Base-by-base conservation (phyloP, 2,113 vertebrate genomes). In the Heterocephalus glaber region DNA sequence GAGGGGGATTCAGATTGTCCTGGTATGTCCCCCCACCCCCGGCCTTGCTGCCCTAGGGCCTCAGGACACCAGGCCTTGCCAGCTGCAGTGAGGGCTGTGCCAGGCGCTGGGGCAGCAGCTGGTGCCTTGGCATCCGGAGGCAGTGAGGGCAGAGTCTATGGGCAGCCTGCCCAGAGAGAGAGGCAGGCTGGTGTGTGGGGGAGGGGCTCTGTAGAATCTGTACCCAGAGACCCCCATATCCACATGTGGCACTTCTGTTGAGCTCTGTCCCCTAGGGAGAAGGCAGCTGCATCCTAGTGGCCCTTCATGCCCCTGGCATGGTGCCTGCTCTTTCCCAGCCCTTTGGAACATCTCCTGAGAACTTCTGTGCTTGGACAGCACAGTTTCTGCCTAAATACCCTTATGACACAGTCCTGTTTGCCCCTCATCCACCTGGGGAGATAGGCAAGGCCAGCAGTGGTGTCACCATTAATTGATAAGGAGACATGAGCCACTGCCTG, bases 101-200 rank as follows among this genome's bases (percentile, higher is more conserved):
- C 97, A 97, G 97, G 96, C 92, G 65, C 95, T 85, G 95, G 96
- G 97, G 90, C 94, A 93, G 97, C 97, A 98, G 97, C 97, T 98
- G 97, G 97, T 90, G 95, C 81, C 70, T 98, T 97, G 97, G 97
- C 97, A 96, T 94, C 93, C 76, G 77, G 97, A 96, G 81, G 89
- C 94, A 94, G 93, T 5, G 84, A 95, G 97, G 93, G 96, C 82
- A 28, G 94, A 88, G 87, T 44, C 95, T 89, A 5, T 3, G 95
- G 97, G 97, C 97, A 97, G 92, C 44, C 35, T 94, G 97, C 97
- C 97, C 30, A 3, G 95, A 90, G 30, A 84, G 84, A 96, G 76
- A 94, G 76, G 80, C 22, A 38, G 92, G 65, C 93, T 82, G 90
- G 96, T 90, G 49, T 38, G 44, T 38, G 22, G 81, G 76, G 72